Evolutionary conservation across 2,113 vertebrate species (phyloP), one percentile per base, ranked within the genome.

Genomic region (Syngnathus scovelli): DNA sequence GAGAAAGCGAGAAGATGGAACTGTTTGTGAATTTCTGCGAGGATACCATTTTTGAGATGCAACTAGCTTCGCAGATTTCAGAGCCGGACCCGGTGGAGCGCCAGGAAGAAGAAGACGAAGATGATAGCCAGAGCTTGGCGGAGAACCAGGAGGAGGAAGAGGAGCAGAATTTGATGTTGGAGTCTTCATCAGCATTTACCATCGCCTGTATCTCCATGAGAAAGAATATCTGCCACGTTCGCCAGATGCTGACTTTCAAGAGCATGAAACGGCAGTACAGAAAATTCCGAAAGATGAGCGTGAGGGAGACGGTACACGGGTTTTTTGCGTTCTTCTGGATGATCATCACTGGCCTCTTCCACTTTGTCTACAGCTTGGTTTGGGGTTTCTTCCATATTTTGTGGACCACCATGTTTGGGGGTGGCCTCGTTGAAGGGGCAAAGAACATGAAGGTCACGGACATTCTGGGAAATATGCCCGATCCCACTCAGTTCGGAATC

Each of bases 1-100:
- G 96, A 10, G 97, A 99, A 76, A 95, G 96, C n/a, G 97, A 99
- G 78, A 99, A 99, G 89, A 99, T 99, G 97, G 97, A 99, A 54
- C 90, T 99, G 8, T 99, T 99, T 61, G 97, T 99, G n/a, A 99
- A 96, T 82, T 99, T 99, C 85, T 99, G 97, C 33, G 97, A 99
- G 82, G 97, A 99, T 75, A 99, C 97, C 0, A 98, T 99, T 84
- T 99, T 99, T 80, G 97, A 99, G 90, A 99, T 99, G 97, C 97
- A 99, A 66, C 75, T 99, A 58, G 97, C 97, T 0, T 98, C 97
- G 0, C 94, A 96, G 78, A 99, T 99, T 74, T 99, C 97, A 1
- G 97, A 98, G 78, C 92, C 94, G 0, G 96, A 98, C 71, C 86
- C 92, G 0, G 76, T 92, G 0, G 97, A 99, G 71, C 92, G 94